A percentile compares a stretch with the other conserved stretches of the same genome.
These are phyloP conservation scores for Microchrysa polita DNA, from an alignment of 2,888 invertebrate genomes.

Conservation along the genomic window DNA sequence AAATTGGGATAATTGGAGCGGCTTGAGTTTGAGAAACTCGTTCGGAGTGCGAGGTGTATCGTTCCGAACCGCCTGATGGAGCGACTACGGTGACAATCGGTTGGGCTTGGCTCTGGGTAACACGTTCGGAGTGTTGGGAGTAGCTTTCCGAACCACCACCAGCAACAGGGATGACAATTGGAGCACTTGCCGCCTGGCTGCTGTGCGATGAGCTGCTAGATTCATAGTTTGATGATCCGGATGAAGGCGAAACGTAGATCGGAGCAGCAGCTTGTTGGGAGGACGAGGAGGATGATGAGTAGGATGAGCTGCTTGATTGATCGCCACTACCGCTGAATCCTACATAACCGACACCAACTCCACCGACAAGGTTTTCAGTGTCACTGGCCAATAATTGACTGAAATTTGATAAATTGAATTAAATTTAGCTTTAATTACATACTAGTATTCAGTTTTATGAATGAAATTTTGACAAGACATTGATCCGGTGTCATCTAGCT, in stretches of 20 bases:
- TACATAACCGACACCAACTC: constrained; percentile 49
- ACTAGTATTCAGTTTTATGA: too few relatives aligned
- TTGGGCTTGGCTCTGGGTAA: constrained; percentile 45
- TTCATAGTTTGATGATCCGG: constrained; percentile 21
- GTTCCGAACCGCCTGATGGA: constrained; percentile 37
- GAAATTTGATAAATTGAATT: not conserved
- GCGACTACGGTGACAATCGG: constrained; percentile 33
- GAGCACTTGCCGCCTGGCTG: constrained; percentile 49
- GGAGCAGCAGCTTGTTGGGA: constrained; percentile 31
- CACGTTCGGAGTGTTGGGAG: constrained; percentile 50
- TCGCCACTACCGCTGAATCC: constrained; percentile 45
- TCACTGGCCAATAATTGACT: constrained; percentile 26
- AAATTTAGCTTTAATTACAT: too few relatives aligned
- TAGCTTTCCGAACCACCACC: constrained; percentile 51
- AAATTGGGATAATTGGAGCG: constrained; percentile 49
- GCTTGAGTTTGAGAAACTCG: constrained; percentile 55
- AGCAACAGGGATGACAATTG: constrained; percentile 50
- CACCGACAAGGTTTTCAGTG: constrained; percentile 35
- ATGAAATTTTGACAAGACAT: not conserved
- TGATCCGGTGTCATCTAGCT: not conserved
- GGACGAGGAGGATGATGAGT: constrained; percentile 35
- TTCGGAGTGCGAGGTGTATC: constrained; percentile 52
- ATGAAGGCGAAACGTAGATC: constrained; percentile 27
- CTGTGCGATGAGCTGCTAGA: not conserved
- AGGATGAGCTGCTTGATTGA: constrained; percentile 34